Evolutionary conservation across 2,113 vertebrate genomes (phyloP).

Genomic region (Gambusia affinis): DNA sequence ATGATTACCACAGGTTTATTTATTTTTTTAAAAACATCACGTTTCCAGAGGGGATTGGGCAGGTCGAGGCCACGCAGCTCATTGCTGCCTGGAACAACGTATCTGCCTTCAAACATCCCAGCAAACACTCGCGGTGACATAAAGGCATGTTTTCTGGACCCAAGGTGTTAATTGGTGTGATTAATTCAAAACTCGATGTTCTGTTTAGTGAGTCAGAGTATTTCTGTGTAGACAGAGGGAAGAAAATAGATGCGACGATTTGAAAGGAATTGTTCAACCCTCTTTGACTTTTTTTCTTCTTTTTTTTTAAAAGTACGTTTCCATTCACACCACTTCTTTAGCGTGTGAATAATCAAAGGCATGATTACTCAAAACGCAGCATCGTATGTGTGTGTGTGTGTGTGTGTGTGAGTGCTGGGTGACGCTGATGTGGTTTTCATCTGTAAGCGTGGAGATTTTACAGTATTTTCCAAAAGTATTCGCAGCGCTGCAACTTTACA

Average conservation of each 20-base stretch:
- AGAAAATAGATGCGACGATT: slow-evolving; percentile 57
- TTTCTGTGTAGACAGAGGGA: slow-evolving; percentile 54
- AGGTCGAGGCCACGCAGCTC: slow-evolving; percentile 48
- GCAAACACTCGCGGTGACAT: slow-evolving; percentile 43
- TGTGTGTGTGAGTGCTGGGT: neutral
- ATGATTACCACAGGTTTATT: slow-evolving; percentile 43
- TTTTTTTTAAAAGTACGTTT: neutral
- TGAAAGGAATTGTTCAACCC: slow-evolving; percentile 58
- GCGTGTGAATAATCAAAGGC: slow-evolving; percentile 38
- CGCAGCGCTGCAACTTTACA: neutral
- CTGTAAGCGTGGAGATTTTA: neutral
- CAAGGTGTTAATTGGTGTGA: slow-evolving; percentile 49
- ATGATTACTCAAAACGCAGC: too few species aligned
- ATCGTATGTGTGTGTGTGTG: slow-evolving; percentile 30
- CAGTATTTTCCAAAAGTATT: neutral
- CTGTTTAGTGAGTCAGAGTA: slow-evolving; percentile 33
- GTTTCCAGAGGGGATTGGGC: slow-evolving; percentile 35
- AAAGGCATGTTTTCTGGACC: slow-evolving; percentile 50
- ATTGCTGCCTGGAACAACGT: slow-evolving; percentile 25
- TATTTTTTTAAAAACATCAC: slow-evolving; percentile 5
- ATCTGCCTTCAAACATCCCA: slow-evolving; percentile 20
- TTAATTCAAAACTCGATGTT: slow-evolving; percentile 52
- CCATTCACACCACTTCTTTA: slow-evolving; percentile 50
- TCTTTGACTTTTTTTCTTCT: slow-evolving; percentile 45
- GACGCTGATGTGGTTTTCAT: slow-evolving; percentile 10